These are phyloP conservation scores for Chymomyza procnemis DNA, from an alignment of 2,888 invertebrate genomes.

Conservation along the genomic window DNA sequence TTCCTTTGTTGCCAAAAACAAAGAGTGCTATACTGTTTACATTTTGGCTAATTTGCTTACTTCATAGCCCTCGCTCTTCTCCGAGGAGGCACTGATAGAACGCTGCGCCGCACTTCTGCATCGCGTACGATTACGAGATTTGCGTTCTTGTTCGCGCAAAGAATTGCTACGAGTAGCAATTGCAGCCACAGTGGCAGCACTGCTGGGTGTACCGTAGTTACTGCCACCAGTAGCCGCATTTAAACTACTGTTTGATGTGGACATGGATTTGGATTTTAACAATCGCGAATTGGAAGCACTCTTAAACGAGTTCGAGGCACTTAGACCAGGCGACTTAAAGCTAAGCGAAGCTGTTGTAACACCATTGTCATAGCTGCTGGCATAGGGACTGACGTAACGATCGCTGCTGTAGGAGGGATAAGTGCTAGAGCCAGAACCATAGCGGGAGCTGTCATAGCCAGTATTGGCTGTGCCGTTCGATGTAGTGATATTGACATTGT, in stretches of 20 bases:
- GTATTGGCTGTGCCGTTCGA: conserved; percentile 34
- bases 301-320: conserved; percentile 68
- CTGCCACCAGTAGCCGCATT: conserved; percentile 42
- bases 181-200: conserved; percentile 75
- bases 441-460: conserved; percentile 69
- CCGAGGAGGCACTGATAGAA: conserved; percentile 84
- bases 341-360: conserved; percentile 78
- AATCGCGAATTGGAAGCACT: conserved; percentile 63
- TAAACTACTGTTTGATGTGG: conserved; percentile 76
- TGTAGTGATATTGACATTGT: conserved; percentile 2
- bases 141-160: conserved; percentile 78
- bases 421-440: conserved; percentile 56
- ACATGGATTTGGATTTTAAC: conserved; percentile 69
- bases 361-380: conserved; percentile 78
- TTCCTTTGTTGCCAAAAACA: conserved; percentile 25
- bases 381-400: conserved; percentile 77
- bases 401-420: conserved; percentile 68
- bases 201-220: conserved; percentile 43
- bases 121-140: conserved; percentile 76
- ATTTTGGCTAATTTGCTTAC: conserved; percentile 80
- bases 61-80: conserved; percentile 90
- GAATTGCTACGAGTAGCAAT: conserved; percentile 78
- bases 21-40: neutral
- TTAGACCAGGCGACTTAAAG: conserved; percentile 62
- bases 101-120: conserved; percentile 78